These are phyloP conservation scores for Apeira syringaria DNA, from an alignment of 2,888 invertebrate genomes.

Conservation along the genomic window DNA sequence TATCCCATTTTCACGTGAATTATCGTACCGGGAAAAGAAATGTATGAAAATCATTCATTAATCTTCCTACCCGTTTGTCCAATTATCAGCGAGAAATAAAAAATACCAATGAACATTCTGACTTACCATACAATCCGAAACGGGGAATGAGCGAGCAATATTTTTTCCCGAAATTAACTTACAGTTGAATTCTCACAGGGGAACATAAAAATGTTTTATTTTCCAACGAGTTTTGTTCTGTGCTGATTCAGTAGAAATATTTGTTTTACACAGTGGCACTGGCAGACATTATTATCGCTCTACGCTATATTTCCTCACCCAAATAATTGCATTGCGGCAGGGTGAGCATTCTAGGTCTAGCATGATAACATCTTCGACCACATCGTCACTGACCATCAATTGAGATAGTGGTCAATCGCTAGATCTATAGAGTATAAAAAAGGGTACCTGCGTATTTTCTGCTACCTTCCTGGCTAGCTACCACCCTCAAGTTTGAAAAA, in stretches of 20 bases:
- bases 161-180: conserved; percentile 23
- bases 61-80: neutral
- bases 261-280: neutral
- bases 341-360: no score
- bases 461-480: no score
- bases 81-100: conserved; percentile 7
- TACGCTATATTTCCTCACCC: neutral
- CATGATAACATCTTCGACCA: no score
- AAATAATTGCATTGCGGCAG: no score
- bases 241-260: no score
- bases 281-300: neutral
- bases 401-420: no score
- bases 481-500: no score
- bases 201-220: conserved; percentile 10
- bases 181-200: conserved; percentile 17
- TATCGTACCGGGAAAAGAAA: neutral
- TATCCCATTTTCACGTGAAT: no score
- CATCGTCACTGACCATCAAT: no score
- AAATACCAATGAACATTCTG: conserved; percentile 7
- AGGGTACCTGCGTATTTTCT: no score
- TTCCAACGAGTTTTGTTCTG: conserved; percentile 1
- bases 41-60: conserved; percentile 1
- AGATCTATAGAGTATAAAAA: no score
- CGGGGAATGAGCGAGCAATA: conserved; percentile 15
- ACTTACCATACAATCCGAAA: conserved; percentile 16